Base-by-base conservation (phyloP, 2,888 invertebrate species). In the Leucophenga maculata region DNA sequence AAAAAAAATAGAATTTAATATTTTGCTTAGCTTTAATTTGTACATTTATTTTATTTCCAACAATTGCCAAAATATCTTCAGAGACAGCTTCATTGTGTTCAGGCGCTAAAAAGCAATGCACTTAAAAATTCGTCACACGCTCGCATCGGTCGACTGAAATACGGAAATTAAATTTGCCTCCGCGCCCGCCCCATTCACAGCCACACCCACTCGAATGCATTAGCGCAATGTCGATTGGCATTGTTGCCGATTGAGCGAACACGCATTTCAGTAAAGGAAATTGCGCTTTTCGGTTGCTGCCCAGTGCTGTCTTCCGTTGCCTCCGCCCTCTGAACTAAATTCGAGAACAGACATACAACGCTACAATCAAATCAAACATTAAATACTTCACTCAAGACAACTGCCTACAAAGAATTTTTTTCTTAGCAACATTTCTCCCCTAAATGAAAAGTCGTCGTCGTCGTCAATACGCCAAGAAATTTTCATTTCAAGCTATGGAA, bases 41-140 rank as follows among this genome's bases (percentile, higher is more conserved):
- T 6, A n/a, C n/a, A 1, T 52, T 16, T 52, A 52, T 18, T 52
- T 20, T 16, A 18, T 2, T 9, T 52, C 16, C 11, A 16, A 9
- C 52, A 16, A 52, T 52, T 16, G 9, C 16, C 16, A 52, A n/a
- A 52, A 6, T 52, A 16, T 39, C 39, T 39, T 11, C 11, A 39
- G 39, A 11, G 39, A 11, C 39, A 39, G 39, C 11, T 54, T 54
- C 54, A 54, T 16, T 11, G 18, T 20, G 16, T 11, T 18, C 11
- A 14, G 11, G 18, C 8, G 44, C 9, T n/a, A 62, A 62, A 13
- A 48, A 32, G 31, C 74, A 75, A 74, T 75, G 74, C 79, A 75
- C 76, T 82, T 78, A 78, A 77, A 78, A 78, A 84, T 84, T 84
- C 83, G 84, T 77, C 75, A 82, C 80, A 82, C 80, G 74, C 78